Percentiles rank a stretch among this genome's conserved stretches.
Conservation (phyloP, 2,888 invertebrate species). For the Amorpha juglandis region DNA sequence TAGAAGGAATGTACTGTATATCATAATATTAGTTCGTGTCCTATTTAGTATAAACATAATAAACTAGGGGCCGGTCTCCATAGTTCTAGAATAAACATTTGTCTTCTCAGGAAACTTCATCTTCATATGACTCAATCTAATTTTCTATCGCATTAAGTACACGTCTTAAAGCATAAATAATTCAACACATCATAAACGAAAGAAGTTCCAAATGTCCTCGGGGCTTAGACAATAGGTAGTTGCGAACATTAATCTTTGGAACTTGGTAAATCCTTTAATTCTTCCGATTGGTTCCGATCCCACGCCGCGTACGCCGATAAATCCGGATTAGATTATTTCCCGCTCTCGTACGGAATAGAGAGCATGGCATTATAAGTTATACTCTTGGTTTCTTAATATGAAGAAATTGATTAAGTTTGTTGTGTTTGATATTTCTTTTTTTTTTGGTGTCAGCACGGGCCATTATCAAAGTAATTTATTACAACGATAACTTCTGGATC, state of each 20-base stretch:
- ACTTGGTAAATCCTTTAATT: constrained; percentile 70
- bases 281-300: constrained; percentile 53
- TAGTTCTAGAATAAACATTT: no score
- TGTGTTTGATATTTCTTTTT: background rate
- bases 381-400: background rate
- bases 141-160: background rate
- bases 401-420: background rate
- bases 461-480: no score
- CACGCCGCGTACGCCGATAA: constrained; percentile 54
- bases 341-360: constrained; percentile 36
- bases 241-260: constrained; percentile 56
- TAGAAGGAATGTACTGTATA: no score
- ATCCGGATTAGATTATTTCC: constrained; percentile 69
- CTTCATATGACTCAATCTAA: background rate
- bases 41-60: no score
- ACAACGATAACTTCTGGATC: no score
- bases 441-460: no score
- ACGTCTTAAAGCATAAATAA: constrained; percentile 26
- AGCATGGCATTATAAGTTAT: constrained; percentile 3
- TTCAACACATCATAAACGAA: constrained; percentile 24
- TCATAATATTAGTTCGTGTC: no score
- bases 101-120: background rate
- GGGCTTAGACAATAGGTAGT: constrained; percentile 47
- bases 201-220: constrained; percentile 15
- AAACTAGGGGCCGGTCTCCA: no score